Evolutionary conservation across 2,888 invertebrate species (phyloP).

Genomic region (Selenia dentaria): DNA sequence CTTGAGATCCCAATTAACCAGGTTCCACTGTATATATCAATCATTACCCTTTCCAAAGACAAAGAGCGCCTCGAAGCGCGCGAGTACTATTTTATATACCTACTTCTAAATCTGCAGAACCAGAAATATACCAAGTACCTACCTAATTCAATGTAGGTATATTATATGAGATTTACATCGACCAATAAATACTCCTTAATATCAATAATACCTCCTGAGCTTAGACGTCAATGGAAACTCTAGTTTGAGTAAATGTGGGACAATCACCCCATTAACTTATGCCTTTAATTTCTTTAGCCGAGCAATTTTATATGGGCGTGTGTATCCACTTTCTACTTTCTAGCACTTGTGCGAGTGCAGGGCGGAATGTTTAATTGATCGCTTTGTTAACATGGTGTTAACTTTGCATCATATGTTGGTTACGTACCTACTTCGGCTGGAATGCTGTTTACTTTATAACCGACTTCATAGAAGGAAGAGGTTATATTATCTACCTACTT

Average conservation of each 20-base stretch:
- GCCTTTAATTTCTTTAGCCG: slow-evolving; percentile 41
- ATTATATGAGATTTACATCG: no score
- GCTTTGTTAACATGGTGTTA: slow-evolving; percentile 7
- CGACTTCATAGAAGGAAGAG: no score
- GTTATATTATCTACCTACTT: no score
- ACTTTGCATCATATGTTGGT: neutral
- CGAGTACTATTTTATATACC: no score
- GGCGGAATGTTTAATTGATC: slow-evolving; percentile 19
- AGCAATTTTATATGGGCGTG: slow-evolving; percentile 47
- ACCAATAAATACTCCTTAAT: no score
- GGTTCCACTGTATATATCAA: no score
- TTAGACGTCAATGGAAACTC: no score
- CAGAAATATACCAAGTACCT: neutral
- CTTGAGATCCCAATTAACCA: no score
- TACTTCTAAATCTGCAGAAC: no score
- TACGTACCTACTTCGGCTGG: neutral
- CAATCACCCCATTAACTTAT: slow-evolving; percentile 29
- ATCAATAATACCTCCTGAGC: no score
- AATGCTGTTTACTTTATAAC: neutral
- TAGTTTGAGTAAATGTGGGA: slow-evolving; percentile 22
- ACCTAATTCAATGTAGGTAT: neutral
- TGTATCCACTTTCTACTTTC: slow-evolving; percentile 57
- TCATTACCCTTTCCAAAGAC: no score
- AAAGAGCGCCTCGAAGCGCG: no score
- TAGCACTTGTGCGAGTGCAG: slow-evolving; percentile 34